Evolutionary conservation across 2,888 invertebrate species (phyloP).

Genomic region (Xestia ashworthii): DNA sequence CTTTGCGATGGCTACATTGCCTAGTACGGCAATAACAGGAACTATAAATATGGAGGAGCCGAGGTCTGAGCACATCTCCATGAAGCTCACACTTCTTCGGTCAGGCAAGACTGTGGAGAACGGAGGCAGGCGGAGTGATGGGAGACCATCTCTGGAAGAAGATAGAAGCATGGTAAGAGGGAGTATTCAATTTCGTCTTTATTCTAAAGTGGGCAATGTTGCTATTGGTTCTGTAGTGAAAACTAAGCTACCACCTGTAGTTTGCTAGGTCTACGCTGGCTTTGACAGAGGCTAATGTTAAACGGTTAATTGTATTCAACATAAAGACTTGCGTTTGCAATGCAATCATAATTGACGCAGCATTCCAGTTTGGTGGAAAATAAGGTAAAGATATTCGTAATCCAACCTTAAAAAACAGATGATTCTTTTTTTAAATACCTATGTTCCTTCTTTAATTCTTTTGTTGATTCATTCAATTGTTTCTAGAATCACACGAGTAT

Average conservation of each 20-base stretch:
- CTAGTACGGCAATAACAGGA: conserved; percentile 97
- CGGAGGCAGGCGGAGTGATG: conserved; percentile 92
- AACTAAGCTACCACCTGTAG: background rate
- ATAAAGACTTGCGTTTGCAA: too few species aligned
- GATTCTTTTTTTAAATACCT: background rate
- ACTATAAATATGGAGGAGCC: conserved; percentile 96
- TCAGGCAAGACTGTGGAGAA: conserved; percentile 91
- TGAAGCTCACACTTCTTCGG: conserved; percentile 91
- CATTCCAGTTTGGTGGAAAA: background rate
- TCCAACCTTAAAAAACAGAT: background rate
- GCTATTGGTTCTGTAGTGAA: background rate
- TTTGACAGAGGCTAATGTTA: background rate
- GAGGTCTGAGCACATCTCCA: conserved; percentile 94
- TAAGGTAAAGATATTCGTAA: background rate
- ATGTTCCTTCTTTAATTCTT: conserved; percentile 1
- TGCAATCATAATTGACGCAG: background rate
- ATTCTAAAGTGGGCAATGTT: background rate
- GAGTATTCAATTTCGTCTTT: conserved; percentile 9
- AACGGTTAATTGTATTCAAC: background rate
- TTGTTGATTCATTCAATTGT: background rate
- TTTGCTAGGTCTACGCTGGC: background rate
- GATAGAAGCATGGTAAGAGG: background rate
- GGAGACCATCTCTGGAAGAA: conserved; percentile 92
- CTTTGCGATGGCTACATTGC: conserved; percentile 98
- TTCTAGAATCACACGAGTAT: background rate